Conservation (phyloP, 2,888 invertebrate genomes). For the Folsomia candida region DNA sequence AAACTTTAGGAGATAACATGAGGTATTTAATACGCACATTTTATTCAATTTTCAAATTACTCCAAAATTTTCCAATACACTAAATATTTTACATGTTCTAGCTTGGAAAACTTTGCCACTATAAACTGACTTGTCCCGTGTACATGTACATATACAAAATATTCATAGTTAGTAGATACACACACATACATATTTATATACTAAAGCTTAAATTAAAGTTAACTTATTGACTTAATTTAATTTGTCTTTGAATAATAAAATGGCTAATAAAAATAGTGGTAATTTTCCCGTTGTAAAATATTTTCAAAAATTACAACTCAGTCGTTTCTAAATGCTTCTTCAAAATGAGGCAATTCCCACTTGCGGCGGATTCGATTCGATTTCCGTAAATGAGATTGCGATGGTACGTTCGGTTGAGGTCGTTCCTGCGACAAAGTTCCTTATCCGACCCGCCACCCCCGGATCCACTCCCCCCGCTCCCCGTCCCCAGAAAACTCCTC, state of each 20-base stretch:
- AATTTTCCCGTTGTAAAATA: conserved; percentile 4
- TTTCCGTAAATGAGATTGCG: conserved; percentile 50
- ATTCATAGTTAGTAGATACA: not conserved
- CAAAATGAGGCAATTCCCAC: conserved; percentile 47
- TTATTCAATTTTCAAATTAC: not conserved
- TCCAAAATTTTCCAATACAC: not conserved
- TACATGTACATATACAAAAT: no score
- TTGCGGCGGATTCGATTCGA: conserved; percentile 35
- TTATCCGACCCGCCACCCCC: conserved; percentile 20
- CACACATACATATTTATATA: not conserved
- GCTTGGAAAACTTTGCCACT: no score
- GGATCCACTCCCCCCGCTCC: conserved; percentile 10
- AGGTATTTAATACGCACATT: not conserved
- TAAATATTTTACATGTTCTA: no score
- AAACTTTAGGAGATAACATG: not conserved
- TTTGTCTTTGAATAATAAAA: not conserved
- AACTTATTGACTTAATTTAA: not conserved
- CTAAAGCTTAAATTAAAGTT: not conserved
- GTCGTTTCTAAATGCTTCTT: conserved; percentile 51
- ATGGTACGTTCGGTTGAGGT: conserved; percentile 50
- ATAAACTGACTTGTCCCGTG: no score
- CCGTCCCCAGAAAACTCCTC: conserved; percentile 49
- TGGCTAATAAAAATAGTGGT: not conserved
- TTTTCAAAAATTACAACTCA: conserved; percentile 42
- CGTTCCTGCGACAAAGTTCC: conserved; percentile 47